Conservation (phyloP, 2,113 vertebrate species). For the Gasterosteus nipponicus region DNA sequence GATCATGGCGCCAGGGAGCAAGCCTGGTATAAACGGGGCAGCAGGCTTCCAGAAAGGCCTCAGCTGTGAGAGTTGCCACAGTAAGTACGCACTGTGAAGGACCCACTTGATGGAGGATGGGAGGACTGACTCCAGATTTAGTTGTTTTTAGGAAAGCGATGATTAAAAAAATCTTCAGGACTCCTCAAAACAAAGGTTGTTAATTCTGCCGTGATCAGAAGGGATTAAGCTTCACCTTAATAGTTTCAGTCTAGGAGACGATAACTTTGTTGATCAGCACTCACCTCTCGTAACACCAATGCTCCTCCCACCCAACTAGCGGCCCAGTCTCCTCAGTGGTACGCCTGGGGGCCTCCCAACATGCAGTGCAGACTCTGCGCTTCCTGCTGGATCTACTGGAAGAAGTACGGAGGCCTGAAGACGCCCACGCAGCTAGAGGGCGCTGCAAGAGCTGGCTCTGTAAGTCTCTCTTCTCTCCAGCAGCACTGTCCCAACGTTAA, state of each 20-base stretch:
- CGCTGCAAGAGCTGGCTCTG: conserved; percentile 85
- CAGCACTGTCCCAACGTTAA: not conserved
- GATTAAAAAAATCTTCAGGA: not conserved
- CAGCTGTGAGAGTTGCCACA: conserved; percentile 94
- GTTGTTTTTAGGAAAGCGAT: not conserved
- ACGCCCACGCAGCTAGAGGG: conserved; percentile 94
- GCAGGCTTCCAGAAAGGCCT: conserved; percentile 91
- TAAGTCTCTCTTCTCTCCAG: conserved; percentile 65
- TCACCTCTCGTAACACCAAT: not conserved
- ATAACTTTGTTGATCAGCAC: not conserved
- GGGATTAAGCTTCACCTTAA: not conserved
- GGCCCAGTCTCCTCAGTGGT: conserved; percentile 94
- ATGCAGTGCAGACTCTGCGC: conserved; percentile 96
- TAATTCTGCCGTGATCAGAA: not conserved
- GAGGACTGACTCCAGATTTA: not conserved
- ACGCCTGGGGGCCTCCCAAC: conserved; percentile 96
- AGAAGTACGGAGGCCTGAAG: conserved; percentile 94
- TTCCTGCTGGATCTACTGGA: conserved; percentile 98
- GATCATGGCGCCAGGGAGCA: conserved; percentile 90
- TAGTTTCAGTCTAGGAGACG: not conserved
- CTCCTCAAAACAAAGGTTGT: not conserved
- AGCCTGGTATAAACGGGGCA: conserved; percentile 92
- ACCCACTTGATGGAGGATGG: no score
- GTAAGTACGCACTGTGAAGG: conserved; percentile 78
- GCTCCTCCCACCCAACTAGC: conserved; percentile 68